A percentile compares a stretch with the other conserved stretches of the same genome.
Evolutionary conservation across 1,140 invertebrate genomes (phyloP).

Genomic region (Centruroides sculpturatus): DNA sequence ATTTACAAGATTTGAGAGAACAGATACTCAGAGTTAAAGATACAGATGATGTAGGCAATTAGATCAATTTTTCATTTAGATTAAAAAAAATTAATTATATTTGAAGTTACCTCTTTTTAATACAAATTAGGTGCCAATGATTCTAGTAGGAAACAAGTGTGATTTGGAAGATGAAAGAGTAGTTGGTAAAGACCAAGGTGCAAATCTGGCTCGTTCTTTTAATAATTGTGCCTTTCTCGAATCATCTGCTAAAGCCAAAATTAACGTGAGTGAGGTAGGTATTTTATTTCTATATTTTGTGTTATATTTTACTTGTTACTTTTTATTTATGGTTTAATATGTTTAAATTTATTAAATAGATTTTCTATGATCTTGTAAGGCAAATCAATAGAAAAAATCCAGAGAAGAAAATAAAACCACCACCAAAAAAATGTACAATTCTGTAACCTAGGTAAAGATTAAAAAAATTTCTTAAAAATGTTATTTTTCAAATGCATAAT

Average conservation of each 20-base stretch:
- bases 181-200: constrained; percentile 95
- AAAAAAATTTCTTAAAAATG: too few relatives aligned
- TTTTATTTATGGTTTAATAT: background rate
- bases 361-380: constrained; percentile 97
- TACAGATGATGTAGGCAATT: constrained; percentile 35
- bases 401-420: constrained; percentile 35
- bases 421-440: background rate
- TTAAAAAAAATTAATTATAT: too few relatives aligned
- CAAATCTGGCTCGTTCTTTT: constrained; percentile 73
- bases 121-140: constrained; percentile 87
- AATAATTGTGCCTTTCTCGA: constrained; percentile 95
- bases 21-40: constrained; percentile 98
- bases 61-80: background rate
- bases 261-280: constrained; percentile 90
- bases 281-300: background rate
- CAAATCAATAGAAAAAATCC: constrained; percentile 99
- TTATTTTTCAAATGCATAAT: too few relatives aligned
- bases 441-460: background rate
- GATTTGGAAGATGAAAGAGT: constrained; percentile 98
- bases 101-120: background rate
- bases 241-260: constrained; percentile 99
- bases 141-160: constrained; percentile 98
- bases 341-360: constrained; percentile 35
- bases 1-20: constrained; percentile 95
- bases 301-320: background rate